A percentile compares a stretch with the other conserved stretches of the same genome.
phyloP scores from a whole-genome alignment of 2,797 vertebrate genomes.

The Clarias laeviceps region DNA sequence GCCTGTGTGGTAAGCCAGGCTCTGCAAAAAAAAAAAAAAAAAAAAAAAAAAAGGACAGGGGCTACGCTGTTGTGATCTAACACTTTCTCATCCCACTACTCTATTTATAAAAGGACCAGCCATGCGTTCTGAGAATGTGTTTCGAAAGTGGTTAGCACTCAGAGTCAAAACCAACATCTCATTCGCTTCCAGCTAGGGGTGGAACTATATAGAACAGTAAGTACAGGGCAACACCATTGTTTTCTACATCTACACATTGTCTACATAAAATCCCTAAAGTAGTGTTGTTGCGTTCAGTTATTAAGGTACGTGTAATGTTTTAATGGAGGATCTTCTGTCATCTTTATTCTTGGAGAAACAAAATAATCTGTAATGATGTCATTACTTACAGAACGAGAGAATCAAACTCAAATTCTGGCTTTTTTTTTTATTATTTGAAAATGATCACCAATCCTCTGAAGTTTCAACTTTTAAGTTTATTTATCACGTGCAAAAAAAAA shows the following conservation, averaged over 20 bases:
- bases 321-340: background rate
- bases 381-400: background rate
- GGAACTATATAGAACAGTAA: background rate
- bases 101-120: slow-evolving; percentile 29
- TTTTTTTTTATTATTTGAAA: background rate
- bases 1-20: slow-evolving; percentile 51
- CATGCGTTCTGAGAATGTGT: slow-evolving; percentile 20
- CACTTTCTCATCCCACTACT: slow-evolving; percentile 43
- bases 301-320: too few relatives aligned
- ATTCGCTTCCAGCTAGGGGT: background rate
- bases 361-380: background rate
- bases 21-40: slow-evolving; percentile 28
- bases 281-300: background rate
- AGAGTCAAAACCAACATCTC: slow-evolving; percentile 15
- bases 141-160: slow-evolving; percentile 29
- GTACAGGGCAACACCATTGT: background rate
- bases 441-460: too few relatives aligned
- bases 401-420: background rate
- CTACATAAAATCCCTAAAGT: background rate
- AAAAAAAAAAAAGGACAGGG: slow-evolving; percentile 26
- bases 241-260: too few relatives aligned
- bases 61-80: slow-evolving; percentile 46
- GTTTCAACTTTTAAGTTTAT: too few relatives aligned
- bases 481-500: too few relatives aligned
- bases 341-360: background rate